Percentiles rank a stretch among this genome's conserved stretches.
These are phyloP conservation scores for Pyrocoelia pectoralis DNA, from an alignment of 2,888 invertebrate species.

Conservation along the genomic window DNA sequence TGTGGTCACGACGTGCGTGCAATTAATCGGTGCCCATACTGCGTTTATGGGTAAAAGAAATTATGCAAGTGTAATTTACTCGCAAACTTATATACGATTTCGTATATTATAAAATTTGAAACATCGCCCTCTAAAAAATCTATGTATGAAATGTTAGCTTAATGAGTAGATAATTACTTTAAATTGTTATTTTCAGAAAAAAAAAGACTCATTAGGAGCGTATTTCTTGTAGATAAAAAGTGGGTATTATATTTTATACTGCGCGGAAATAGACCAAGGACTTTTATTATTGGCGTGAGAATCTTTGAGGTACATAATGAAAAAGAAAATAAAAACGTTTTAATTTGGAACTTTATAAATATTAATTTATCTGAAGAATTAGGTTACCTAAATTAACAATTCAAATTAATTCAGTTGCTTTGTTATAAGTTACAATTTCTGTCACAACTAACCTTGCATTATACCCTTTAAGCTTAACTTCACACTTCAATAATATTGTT, in stretches of 20 bases:
- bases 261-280: constrained; percentile 46
- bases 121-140: neutral
- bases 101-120: constrained; percentile 4
- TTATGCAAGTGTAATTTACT: constrained; percentile 21
- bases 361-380: neutral
- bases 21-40: constrained; percentile 32
- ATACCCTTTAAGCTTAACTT: neutral
- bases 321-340: constrained; percentile 11
- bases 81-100: constrained; percentile 2
- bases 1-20: constrained; percentile 38
- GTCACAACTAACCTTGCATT: neutral
- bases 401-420: neutral
- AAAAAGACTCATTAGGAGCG: neutral
- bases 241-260: constrained; percentile 1
- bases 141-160: neutral
- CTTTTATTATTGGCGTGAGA: constrained; percentile 40
- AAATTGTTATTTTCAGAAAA: neutral
- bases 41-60: constrained; percentile 28
- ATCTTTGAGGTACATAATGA: constrained; percentile 37
- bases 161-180: neutral
- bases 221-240: neutral
- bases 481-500: constrained; percentile 1
- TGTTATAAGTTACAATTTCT: neutral
- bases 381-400: neutral
- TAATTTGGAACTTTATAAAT: constrained; percentile 5